Base-by-base conservation (phyloP, 2,797 vertebrate species). In the Aplochiton taeniatus region DNA sequence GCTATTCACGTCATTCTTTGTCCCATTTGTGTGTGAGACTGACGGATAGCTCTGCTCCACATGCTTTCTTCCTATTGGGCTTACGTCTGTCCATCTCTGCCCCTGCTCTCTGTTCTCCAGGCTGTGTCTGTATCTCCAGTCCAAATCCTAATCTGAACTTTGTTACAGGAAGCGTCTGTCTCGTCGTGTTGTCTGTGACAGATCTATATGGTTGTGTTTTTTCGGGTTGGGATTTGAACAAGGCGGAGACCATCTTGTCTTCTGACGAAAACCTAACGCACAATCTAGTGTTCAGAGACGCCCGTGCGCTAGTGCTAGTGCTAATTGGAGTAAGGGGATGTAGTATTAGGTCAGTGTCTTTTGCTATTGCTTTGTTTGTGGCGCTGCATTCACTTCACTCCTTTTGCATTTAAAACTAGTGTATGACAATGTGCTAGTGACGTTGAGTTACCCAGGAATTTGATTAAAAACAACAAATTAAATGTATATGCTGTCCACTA, bases 281-380 rank as follows among this genome's bases (percentile, higher is more conserved):
- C 87, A 87, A 78, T 66, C 69, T 78, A 79, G 76, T 80, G 79
- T 86, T 63, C 83, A 77, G 75, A 31, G 2, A 60, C 13, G 65
- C 70, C 75, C 79, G 70, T 64, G 56, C 67, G 66, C 69, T 77
- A 63, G 74, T 74, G 66, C 69, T 77, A 63, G 74, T 74, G 74
- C 72, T 78, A 67, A 61, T 53, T 77, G 73, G 71, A 72, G 48
- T 70, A 74, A 63, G 61, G 0, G 11, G 59, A 48, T 19, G 42
- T 76, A 61, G 68, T 58, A 67, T 54, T 67, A 69, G 55, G 5
- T 54, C 58, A 63, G 48, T 48, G 77, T 76, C 13, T 46, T 78
- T 73, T 11, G 31, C 43, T 14, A 58, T 16, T 7, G n/a, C 47
- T 54, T 13, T 0, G 65, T 69, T 43, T 0, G 64, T 70, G 17